A percentile compares a stretch with the other conserved stretches of the same genome.
Evolutionary conservation across 53 echinoderm and acorn worm species (phyloP).

Genomic region (Temnopleurus reevesii): DNA sequence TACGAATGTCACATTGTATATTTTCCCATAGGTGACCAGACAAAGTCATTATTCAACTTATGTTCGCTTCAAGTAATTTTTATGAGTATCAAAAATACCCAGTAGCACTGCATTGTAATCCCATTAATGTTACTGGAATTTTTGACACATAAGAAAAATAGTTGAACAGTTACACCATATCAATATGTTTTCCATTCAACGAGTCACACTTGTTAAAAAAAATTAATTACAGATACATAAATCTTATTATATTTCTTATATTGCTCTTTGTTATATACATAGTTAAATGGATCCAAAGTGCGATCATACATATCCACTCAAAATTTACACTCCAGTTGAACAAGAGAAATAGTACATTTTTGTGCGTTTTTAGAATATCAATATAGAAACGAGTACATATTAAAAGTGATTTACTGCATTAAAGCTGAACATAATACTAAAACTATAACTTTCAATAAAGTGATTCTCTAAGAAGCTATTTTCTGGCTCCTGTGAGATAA

Average conservation of each 20-base stretch:
- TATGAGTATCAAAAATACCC: too few species aligned
- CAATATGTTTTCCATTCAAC: background rate
- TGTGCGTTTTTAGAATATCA: slow-evolving; percentile 33
- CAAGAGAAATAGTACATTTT: slow-evolving; percentile 35
- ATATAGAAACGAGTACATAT: slow-evolving; percentile 1
- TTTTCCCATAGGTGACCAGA: too few species aligned
- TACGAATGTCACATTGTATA: too few species aligned
- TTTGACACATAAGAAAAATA: too few species aligned
- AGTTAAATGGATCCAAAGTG: background rate
- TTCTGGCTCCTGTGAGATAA: too few species aligned
- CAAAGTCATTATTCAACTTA: too few species aligned
- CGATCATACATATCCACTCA: background rate
- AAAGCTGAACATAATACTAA: too few species aligned
- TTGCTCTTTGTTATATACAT: slow-evolving; percentile 45
- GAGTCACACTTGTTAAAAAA: background rate
- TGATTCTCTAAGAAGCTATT: too few species aligned
- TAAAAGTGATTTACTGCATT: background rate
- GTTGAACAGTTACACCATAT: background rate
- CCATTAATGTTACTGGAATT: too few species aligned
- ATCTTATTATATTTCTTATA: background rate
- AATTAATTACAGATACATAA: background rate
- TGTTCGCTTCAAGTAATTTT: too few species aligned
- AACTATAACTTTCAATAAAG: too few species aligned
- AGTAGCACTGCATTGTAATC: too few species aligned
- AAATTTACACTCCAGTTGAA: background rate